Evolutionary conservation across 1,140 invertebrate genomes (phyloP), one percentile per base, ranked within the genome.

Genomic region (Heliconius nattereri): DNA sequence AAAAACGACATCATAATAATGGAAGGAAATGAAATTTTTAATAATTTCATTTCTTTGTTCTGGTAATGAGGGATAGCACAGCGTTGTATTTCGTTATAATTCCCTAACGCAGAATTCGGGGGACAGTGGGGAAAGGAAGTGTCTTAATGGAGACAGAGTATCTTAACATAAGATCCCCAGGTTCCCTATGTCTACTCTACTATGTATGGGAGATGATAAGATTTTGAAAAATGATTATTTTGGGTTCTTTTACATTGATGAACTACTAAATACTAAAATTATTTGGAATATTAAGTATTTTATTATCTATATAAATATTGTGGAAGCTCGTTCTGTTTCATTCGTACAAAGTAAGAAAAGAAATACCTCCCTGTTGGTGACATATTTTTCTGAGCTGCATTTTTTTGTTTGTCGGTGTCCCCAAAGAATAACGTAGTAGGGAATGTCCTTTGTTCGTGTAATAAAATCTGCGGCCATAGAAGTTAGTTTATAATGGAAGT

Each of bases 351-450:
- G 79, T 76, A 80, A 80, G 75, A 73, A 80, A 75, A 73, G 75
- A 73, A 76, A 73, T 76, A 57, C 32, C 52, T 60, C 74, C 37
- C 23, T 73, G 79, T 40, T 73, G 79, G 32, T 73, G 79, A 73
- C 75, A 77, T 71, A 80, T 80, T 80, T 73, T 73, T 76, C 79
- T 76, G 37, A 52, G 75, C 26, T 80, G 79, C 75, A 80, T 49
- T 80, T 80, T 80, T 80, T 80, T 80, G 74, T 80, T 76, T 76
- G 75, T 76, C 52, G 71, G 74, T 54, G 75, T 77, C 79, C 75
- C 79, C 45, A 76, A 80, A 80, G 81, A 78, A 78, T 83, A 83
- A 77, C 82, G 78, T 83, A 76, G 79, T 76, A 78, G 71, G 79
- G 77, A 72, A 75, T 75, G 79, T 60, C 74, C 77, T 81, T 83